phyloP scores from a whole-genome alignment of 2,113 vertebrate species.

The Nicator chloris region DNA sequence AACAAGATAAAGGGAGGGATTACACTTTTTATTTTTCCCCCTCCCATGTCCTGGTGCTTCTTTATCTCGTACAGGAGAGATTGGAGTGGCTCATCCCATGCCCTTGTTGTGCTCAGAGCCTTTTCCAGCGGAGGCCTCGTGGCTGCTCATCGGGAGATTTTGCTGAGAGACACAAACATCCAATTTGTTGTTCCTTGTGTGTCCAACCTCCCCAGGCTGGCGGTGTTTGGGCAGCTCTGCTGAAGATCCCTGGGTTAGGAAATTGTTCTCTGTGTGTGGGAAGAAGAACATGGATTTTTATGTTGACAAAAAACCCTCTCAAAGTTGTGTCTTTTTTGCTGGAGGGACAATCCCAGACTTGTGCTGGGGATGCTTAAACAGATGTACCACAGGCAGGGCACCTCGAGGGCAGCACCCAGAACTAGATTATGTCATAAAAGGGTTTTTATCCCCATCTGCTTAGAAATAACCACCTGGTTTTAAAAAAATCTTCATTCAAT shows the following conservation, averaged over 20 bases:
- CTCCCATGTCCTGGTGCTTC: neutral
- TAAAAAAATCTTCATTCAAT: neutral
- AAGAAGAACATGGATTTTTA: neutral
- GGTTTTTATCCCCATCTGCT: fast-evolving
- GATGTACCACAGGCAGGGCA: neutral
- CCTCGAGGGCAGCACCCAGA: neutral
- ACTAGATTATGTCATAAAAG: neutral
- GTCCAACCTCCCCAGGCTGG: neutral
- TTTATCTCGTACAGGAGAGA: neutral
- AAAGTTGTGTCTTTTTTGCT: neutral
- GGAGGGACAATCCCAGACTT: neutral
- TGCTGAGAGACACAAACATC: neutral
- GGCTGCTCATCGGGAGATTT: neutral
- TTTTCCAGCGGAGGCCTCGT: neutral
- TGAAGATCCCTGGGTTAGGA: neutral
- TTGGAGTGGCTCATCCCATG: neutral
- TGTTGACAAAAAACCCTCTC: neutral
- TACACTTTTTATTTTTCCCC: neutral
- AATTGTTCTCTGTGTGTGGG: neutral
- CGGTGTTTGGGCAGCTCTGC: neutral
- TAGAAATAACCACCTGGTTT: neutral
- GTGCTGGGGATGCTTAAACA: neutral
- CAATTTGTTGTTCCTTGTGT: neutral
- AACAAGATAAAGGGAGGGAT: neutral
- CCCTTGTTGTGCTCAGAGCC: neutral